Evolutionary conservation across 2,113 vertebrate genomes (phyloP).

Genomic region (Podiceps cristatus): DNA sequence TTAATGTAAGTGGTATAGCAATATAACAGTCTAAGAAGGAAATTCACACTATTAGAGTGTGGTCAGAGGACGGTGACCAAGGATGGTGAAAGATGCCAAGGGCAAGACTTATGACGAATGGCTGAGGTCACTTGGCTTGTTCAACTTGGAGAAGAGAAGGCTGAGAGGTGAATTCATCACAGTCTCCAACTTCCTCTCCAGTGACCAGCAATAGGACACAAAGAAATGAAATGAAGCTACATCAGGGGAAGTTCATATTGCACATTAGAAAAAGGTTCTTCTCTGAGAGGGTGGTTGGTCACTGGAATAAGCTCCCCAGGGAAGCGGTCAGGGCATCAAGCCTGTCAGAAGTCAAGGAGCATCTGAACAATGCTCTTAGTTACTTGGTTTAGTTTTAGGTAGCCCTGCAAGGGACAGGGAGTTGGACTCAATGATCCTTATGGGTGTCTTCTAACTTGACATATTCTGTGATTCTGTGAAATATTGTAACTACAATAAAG

Average conservation of each 20-base stretch:
- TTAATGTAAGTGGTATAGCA: not conserved
- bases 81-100: not conserved
- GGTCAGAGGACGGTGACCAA: not conserved
- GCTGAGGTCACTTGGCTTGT: not conserved
- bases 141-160: not conserved
- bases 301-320: not conserved
- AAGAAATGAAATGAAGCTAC: not conserved
- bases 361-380: not conserved
- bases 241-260: not conserved
- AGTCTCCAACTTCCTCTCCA: not conserved
- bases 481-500: not conserved
- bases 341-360: not conserved
- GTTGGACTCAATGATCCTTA: not conserved
- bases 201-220: accelerated
- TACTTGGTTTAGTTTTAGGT: not conserved
- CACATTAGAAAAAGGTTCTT: not conserved
- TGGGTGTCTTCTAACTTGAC: not conserved
- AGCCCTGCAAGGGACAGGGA: not conserved
- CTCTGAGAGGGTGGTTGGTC: not conserved
- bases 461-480: not conserved
- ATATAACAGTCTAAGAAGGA: not conserved
- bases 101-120: accelerated
- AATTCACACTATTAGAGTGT: not conserved
- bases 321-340: not conserved
- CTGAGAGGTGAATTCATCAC: not conserved